These are phyloP conservation scores for Pangasius djambal DNA, from an alignment of 2,797 vertebrate species.

Conservation along the genomic window DNA sequence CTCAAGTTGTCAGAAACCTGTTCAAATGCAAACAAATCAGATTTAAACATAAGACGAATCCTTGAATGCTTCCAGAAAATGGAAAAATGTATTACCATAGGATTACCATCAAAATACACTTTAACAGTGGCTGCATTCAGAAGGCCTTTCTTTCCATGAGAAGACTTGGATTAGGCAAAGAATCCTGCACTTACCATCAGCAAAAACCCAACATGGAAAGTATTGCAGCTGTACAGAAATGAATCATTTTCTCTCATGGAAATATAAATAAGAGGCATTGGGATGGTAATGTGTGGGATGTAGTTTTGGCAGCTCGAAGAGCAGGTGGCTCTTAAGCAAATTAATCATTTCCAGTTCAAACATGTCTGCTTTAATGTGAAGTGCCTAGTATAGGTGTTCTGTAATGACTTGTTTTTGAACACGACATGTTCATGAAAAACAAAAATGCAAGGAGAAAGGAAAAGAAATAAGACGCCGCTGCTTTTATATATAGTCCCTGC, in stretches of 20 bases:
- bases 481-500: slow-evolving; percentile 48
- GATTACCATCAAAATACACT: not conserved
- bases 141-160: slow-evolving; percentile 58
- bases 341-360: slow-evolving; percentile 67
- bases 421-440: slow-evolving; percentile 11
- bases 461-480: slow-evolving; percentile 18
- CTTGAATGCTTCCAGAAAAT: not conserved
- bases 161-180: slow-evolving; percentile 38
- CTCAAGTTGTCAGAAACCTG: not conserved
- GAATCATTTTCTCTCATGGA: slow-evolving; percentile 60
- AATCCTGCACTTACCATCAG: slow-evolving; percentile 58
- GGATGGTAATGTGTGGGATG: slow-evolving; percentile 60
- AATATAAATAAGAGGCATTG: slow-evolving; percentile 63
- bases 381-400: slow-evolving; percentile 11
- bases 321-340: slow-evolving; percentile 63
- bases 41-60: not conserved
- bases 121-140: not conserved
- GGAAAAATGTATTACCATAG: not conserved
- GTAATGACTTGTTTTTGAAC: slow-evolving; percentile 8
- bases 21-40: not conserved
- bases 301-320: slow-evolving; percentile 60
- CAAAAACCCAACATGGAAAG: slow-evolving; percentile 64
- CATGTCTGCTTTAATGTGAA: slow-evolving; percentile 52
- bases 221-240: slow-evolving; percentile 56
- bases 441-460: not conserved